Conservation (phyloP, 1,140 invertebrate genomes). For the Drosophila rufa region DNA sequence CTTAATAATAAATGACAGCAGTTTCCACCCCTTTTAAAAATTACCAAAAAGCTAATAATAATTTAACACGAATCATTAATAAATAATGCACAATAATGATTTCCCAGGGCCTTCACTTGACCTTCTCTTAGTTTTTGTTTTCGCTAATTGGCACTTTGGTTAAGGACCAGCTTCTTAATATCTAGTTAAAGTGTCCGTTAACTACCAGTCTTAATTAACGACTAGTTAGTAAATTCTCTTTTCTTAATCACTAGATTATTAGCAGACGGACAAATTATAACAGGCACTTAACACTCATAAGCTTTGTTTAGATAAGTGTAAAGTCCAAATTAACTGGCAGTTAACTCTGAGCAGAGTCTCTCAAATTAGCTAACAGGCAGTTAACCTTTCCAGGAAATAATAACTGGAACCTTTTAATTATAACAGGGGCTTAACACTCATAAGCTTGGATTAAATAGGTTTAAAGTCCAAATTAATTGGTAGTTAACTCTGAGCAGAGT, state of each 20-base stretch:
- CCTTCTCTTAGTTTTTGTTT: neutral
- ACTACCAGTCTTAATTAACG: neutral
- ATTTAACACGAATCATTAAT: too few relatives aligned
- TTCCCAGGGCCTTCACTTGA: too few relatives aligned
- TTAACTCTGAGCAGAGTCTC: too few relatives aligned
- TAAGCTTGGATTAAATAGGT: neutral
- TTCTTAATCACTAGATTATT: neutral
- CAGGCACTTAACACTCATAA: neutral
- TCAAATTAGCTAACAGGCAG: neutral
- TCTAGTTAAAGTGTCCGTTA: neutral
- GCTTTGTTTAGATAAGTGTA: neutral
- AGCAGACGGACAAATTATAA: neutral
- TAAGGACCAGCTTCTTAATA: too few relatives aligned
- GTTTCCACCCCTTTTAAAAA: too few relatives aligned
- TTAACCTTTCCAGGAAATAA: neutral
- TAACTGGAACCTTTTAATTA: neutral
- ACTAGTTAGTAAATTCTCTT: neutral
- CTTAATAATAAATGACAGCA: too few relatives aligned
- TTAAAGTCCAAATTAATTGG: neutral
- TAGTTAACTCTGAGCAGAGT: too few relatives aligned
- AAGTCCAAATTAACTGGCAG: neutral
- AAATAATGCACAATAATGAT: too few relatives aligned
- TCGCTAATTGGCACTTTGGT: neutral
- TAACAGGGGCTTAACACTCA: neutral
- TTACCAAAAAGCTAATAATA: too few relatives aligned